Conservation (phyloP, 2,113 vertebrate genomes). For the Prietella phreatophila region DNA sequence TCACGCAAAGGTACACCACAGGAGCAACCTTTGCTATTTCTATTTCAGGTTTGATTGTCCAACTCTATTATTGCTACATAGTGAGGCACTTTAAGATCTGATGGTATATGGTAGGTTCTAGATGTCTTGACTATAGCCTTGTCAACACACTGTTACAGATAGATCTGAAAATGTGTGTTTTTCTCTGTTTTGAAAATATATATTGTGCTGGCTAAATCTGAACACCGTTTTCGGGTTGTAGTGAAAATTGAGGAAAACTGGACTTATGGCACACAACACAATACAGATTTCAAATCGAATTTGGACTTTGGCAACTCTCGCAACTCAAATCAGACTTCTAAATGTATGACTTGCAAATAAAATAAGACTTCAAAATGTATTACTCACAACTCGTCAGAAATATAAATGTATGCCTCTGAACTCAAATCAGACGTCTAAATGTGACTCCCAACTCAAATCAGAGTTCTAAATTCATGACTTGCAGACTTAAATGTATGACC, state of each 20-base stretch:
- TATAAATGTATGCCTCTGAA: too few species aligned
- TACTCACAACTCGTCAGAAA: too few species aligned
- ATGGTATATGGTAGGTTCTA: neutral
- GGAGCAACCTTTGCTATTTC: neutral
- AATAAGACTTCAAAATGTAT: too few species aligned
- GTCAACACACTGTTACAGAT: neutral
- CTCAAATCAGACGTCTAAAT: too few species aligned
- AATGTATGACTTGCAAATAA: too few species aligned
- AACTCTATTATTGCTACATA: neutral
- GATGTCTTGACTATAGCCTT: neutral
- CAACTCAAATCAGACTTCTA: too few species aligned
- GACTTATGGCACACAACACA: neutral
- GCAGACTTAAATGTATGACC: too few species aligned
- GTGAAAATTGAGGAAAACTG: neutral
- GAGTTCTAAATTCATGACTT: neutral
- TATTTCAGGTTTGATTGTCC: neutral
- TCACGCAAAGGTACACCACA: constrained; percentile 87
- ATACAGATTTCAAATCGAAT: neutral
- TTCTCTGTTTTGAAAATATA: neutral
- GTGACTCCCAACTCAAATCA: neutral
- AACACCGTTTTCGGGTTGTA: neutral
- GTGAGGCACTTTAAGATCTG: neutral
- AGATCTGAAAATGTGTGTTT: neutral
- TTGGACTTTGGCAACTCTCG: too few species aligned
- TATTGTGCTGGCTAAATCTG: neutral